Base-by-base conservation (phyloP, 2,797 vertebrate species). In the Hozukius guyotensis region DNA sequence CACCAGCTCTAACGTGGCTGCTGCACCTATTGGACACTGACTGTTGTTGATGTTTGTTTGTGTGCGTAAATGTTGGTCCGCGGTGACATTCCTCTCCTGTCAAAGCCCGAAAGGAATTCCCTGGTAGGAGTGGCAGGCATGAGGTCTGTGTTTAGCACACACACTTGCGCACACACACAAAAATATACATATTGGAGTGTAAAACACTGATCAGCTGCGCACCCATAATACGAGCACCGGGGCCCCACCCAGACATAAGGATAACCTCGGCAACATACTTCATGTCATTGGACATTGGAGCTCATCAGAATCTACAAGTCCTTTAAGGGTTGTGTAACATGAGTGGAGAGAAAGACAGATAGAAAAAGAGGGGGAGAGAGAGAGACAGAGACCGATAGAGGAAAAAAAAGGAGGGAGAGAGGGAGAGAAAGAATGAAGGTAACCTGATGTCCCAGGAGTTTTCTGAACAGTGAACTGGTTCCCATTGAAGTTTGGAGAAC, bases 241-340 rank as follows among this genome's bases (percentile, higher is more conserved):
- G 55, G 82, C 91, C 91, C 92, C 94, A 76, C 90, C 94, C 94
- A 90, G 85, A 88, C 84, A 78, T 80, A 55, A 80, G 77, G 81
- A 93, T 88, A 93, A 92, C 92, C 87, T 87, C 87, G 68, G 79
- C 75, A 86, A 87, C 87, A 81, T 82, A 88, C 88, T 93, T 93
- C 90, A 91, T 76, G 88, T 91, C 46, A n/a, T 52, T 82, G 85
- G 92, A 89, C 88, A 93, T 53, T 88, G 88, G 92, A 94, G 92
- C 87, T 91, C 94, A 91, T 90, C 92, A 90, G 85, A 82, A 90
- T 89, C 89, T 92, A 79, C 80, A 91, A 83, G 90, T 89, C 90
- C 92, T 94, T 93, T 91, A 91, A 94, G 90, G 85, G 82, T 94
- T 94, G 93, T 95, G 95, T 95, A 96, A 96, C 87, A 91, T 88